Evolutionary conservation across 2,888 invertebrate species (phyloP), one percentile per base, ranked within the genome.

Genomic region (Sicus ferrugineus): DNA sequence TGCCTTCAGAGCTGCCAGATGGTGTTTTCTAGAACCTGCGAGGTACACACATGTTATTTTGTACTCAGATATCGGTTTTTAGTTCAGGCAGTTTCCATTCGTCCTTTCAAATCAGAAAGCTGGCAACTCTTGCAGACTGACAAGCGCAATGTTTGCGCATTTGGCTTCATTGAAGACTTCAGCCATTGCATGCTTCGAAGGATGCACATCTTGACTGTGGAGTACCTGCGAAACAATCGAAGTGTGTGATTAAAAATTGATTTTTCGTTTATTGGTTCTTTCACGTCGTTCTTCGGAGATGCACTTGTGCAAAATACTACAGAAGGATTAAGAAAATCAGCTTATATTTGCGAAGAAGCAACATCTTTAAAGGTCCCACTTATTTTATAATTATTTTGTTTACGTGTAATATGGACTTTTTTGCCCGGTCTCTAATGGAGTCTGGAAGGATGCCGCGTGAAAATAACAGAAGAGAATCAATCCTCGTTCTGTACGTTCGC

Each of bases 201-300:
- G 14, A 14, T 65, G 54, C 26, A 63, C 48, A 48, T 50, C 11
- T 61, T 3, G 16, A 14, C 30, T 30, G 19, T n/a, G n/a, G 63
- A 30, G 30, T 65, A 16, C 38, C 14, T 38, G 14, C 52, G 26
- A 54, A 65, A 31, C 38, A 65, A 65, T 54, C 65, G 34, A 65
- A 38, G 65, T 54, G 38, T 6, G 54, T 65, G 54, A 65, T 65
- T 65, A 65, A 65, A 65, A 65, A 65, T 38, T 65, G 54, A 65
- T n/a, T n/a, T n/a, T n/a, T 52, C 26, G 52, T 28, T 28, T 4
- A 16, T n/a, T 1, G 16, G 14, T 3, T 38, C 38, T 38, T 11
- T 38, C 42, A 4, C n/a, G n/a, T 9, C 4, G 14, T 3, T 42
- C 42, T 42, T 42, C 14, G 4, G 9, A 9, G n/a, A n/a, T n/a